Evolutionary conservation across 2,113 vertebrate genomes (phyloP).

Genomic region (Anoura caudifer): DNA sequence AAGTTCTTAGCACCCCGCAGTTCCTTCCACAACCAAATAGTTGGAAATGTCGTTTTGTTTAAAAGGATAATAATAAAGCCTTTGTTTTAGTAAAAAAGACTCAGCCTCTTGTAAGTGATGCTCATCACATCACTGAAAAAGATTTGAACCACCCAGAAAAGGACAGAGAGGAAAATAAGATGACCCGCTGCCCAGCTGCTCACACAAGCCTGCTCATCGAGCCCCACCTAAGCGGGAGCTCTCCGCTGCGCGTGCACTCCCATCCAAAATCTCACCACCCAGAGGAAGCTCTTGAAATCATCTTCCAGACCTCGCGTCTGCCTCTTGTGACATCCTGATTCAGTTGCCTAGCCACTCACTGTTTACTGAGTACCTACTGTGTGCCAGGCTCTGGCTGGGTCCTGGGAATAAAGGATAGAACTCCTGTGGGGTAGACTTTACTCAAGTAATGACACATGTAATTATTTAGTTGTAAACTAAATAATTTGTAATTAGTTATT

Average conservation of each 20-base stretch:
- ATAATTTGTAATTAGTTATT: no score
- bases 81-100: slow-evolving; percentile 37
- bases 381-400: not conserved
- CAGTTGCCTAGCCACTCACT: not conserved
- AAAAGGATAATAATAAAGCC: not conserved
- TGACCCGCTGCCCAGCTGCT: not conserved
- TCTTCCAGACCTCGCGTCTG: not conserved
- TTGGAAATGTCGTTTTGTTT: not conserved
- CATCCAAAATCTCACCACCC: not conserved
- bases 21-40: not conserved
- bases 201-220: not conserved
- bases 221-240: not conserved
- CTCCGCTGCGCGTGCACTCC: not conserved
- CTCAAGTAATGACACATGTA: not conserved
- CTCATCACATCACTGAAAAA: not conserved
- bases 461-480: not conserved
- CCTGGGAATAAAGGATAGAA: not conserved
- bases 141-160: not conserved
- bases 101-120: not conserved
- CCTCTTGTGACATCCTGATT: not conserved
- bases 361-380: not conserved
- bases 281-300: not conserved
- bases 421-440: not conserved
- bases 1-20: not conserved
- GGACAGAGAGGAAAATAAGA: slow-evolving; percentile 1